Percentiles rank a stretch among this genome's conserved stretches.
phyloP scores from a whole-genome alignment of 2,113 vertebrate species.

The Bothrops jararaca region DNA sequence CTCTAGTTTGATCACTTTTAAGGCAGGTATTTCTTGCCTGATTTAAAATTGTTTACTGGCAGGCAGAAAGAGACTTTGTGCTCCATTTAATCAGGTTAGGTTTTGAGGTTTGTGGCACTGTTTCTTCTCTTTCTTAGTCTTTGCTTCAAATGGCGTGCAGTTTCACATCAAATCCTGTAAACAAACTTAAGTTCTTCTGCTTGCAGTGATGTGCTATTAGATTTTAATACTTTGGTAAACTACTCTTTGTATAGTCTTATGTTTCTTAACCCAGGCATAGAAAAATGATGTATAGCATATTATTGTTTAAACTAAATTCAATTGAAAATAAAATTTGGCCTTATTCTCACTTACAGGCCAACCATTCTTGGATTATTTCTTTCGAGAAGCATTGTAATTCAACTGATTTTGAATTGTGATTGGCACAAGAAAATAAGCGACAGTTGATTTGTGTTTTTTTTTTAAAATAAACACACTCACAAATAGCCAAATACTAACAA shows the following conservation, averaged over 20 bases:
- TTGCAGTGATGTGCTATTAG: not conserved
- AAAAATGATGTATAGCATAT: conserved; percentile 25
- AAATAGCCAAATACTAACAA: not conserved
- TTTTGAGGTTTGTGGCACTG: not conserved
- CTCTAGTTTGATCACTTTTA: not conserved
- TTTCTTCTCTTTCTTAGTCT: not conserved
- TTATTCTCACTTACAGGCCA: not conserved
- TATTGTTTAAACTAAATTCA: conserved; percentile 12
- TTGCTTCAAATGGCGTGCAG: not conserved
- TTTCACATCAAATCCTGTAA: not conserved
- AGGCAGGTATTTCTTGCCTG: not conserved
- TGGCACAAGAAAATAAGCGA: conserved; percentile 2
- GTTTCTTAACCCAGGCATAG: conserved; percentile 21
- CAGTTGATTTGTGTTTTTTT: not conserved
- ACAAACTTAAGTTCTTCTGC: not conserved
- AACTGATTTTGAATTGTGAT: not conserved
- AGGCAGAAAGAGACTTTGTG: conserved; percentile 29
- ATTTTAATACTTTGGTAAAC: not conserved
- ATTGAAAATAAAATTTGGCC: conserved; percentile 32
- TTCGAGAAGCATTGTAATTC: not conserved
- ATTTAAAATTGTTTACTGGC: conserved; percentile 2
- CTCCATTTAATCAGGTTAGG: not conserved
- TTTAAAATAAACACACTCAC: not conserved
- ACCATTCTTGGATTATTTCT: not conserved
- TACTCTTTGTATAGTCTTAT: not conserved